phyloP scores from a whole-genome alignment of 2,113 vertebrate genomes.

The Hippocampus zosterae region DNA sequence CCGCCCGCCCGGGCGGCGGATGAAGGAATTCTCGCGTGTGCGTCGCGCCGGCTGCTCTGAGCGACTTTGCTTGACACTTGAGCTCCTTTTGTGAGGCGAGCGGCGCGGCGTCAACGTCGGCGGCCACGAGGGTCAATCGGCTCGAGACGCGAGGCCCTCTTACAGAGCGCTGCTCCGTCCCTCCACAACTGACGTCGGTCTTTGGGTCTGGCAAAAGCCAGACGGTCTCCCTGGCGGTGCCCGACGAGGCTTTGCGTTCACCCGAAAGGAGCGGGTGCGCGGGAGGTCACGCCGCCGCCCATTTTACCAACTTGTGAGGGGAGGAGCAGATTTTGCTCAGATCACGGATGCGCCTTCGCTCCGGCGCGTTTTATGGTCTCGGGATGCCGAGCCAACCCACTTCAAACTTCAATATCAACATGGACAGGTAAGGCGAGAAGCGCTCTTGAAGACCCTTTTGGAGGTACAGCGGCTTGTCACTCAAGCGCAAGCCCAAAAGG shows the following conservation, averaged over 20 bases:
- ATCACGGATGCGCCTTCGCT: neutral
- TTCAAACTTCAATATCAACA: too few species aligned
- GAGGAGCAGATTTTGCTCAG: neutral
- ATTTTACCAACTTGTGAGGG: neutral
- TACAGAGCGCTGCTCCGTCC: slow-evolving; percentile 91
- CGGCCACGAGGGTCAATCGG: slow-evolving; percentile 91
- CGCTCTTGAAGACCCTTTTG: neutral
- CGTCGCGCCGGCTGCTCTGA: slow-evolving; percentile 56
- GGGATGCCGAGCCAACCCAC: too few species aligned
- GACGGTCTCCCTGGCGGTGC: too few species aligned
- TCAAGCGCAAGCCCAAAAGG: neutral
- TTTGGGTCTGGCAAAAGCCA: neutral
- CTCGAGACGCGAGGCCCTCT: slow-evolving; percentile 93
- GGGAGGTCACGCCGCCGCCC: neutral
- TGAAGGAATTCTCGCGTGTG: slow-evolving; percentile 84
- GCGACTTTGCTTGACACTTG: slow-evolving; percentile 92
- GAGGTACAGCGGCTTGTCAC: neutral
- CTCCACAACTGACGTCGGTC: slow-evolving; percentile 80
- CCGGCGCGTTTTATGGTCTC: neutral
- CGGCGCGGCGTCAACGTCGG: slow-evolving; percentile 86
- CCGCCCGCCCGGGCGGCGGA: slow-evolving; percentile 79
- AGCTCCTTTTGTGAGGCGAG: slow-evolving; percentile 85
- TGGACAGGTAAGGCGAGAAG: too few species aligned
- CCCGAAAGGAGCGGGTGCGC: neutral
- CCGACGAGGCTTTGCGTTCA: neutral